Evolutionary conservation across 2,888 invertebrate genomes (phyloP).

Genomic region (Tetragonisca angustula): DNA sequence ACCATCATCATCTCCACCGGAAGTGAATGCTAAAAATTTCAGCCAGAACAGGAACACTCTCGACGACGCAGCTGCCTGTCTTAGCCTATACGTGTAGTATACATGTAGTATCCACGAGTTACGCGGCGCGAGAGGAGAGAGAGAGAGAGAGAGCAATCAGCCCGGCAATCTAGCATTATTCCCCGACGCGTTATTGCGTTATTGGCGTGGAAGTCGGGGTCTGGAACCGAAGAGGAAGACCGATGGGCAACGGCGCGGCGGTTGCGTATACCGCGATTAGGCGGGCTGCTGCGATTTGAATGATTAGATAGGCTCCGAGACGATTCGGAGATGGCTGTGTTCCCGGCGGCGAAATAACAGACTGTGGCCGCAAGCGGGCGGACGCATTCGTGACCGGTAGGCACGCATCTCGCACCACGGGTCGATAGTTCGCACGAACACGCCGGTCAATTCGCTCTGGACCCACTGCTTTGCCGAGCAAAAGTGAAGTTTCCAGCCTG

Average conservation of each 20-base stretch:
- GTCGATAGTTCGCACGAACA: slow-evolving; percentile 68
- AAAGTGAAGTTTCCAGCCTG: not conserved
- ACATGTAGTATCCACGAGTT: slow-evolving; percentile 17
- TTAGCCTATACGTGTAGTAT: slow-evolving; percentile 6
- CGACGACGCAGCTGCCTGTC: slow-evolving; percentile 12
- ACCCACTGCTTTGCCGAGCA: not conserved
- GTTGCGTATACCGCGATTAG: slow-evolving; percentile 65
- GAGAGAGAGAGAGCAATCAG: slow-evolving; percentile 33
- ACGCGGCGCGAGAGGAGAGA: slow-evolving; percentile 10
- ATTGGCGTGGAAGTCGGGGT: slow-evolving; percentile 45
- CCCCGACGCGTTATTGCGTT: slow-evolving; percentile 58
- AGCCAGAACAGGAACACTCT: not conserved
- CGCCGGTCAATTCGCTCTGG: slow-evolving; percentile 6
- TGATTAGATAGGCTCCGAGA: slow-evolving; percentile 77
- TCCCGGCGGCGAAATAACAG: slow-evolving; percentile 78
- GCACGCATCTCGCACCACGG: slow-evolving; percentile 71
- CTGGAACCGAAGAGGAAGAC: slow-evolving; percentile 41
- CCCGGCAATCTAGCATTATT: slow-evolving; percentile 49
- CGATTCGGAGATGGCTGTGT: slow-evolving; percentile 71
- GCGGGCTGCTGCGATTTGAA: slow-evolving; percentile 75
- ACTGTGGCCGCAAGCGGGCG: slow-evolving; percentile 62
- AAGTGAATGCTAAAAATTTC: not conserved
- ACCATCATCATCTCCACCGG: not conserved
- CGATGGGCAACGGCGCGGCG: slow-evolving; percentile 20
- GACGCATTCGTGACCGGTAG: slow-evolving; percentile 75